Evolutionary conservation across 2,113 vertebrate species (phyloP).

Genomic region (Phalacrocorax carbo): DNA sequence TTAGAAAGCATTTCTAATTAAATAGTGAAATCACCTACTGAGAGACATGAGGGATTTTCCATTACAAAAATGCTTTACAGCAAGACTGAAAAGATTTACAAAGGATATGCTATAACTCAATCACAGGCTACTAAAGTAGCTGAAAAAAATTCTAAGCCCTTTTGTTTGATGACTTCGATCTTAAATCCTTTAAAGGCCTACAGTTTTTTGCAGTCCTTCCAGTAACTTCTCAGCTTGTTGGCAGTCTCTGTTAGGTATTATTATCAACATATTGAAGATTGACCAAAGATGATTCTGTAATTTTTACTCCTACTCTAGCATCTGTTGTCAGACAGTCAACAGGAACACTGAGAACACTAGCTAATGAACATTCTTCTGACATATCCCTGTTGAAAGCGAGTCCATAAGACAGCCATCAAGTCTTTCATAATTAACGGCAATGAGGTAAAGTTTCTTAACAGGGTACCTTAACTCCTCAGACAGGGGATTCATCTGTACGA

Average conservation of each 20-base stretch:
- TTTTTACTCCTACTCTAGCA: neutral
- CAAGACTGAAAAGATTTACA: constrained; percentile 7
- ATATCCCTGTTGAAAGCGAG: neutral
- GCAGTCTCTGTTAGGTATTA: neutral
- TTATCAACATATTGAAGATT: neutral
- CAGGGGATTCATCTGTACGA: neutral
- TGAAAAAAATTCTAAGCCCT: neutral
- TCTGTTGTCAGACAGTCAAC: neutral
- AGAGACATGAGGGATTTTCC: neutral
- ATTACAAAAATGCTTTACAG: neutral
- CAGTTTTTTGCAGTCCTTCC: neutral
- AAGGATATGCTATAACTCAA: neutral
- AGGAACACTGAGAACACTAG: neutral
- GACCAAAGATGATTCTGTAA: neutral
- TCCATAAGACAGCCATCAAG: neutral
- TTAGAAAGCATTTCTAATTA: neutral
- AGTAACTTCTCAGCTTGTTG: neutral
- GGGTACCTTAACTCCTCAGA: neutral
- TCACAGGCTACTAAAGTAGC: neutral
- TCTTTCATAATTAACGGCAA: neutral
- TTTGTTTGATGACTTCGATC: constrained; percentile 15
- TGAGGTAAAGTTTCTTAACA: neutral
- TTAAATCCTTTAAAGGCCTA: neutral
- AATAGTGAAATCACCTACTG: neutral
- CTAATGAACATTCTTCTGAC: neutral